Evolutionary conservation across 2,888 invertebrate species (phyloP), one percentile per base, ranked within the genome.

Genomic region (Cheilosia impressa): DNA sequence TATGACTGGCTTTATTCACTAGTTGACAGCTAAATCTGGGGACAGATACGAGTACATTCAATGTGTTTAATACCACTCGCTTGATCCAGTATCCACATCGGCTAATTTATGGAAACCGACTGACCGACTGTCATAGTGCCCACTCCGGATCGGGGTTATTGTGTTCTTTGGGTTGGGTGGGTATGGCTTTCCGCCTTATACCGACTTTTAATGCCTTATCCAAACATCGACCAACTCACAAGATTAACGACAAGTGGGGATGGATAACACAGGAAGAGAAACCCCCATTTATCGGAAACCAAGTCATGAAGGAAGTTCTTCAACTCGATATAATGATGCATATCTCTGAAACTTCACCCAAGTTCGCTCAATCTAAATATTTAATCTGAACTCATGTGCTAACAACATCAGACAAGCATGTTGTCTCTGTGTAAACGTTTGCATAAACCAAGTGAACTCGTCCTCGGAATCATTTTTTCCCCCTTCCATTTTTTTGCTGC

Each of bases 281-380:
- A 19, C 13, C 13, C 45, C 5, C 22, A 38, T 22, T 38, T 66
- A 53, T 52, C 65, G 43, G 52, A 41, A 22, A 27, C 41, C 19
- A 22, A 27, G 41, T 9, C 24, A 24, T 24, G 24, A 27, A n/a
- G 41, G 43, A 43, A 68, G 15, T 43, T 68, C 31, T 53, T 7
- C 41, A 15, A 34, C 47, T 58, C n/a, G n/a, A 53, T 53, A 38
- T 24, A 34, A 15, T 31, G 45, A 45, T 43, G 41, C 34, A 38
- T 19, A 19, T 45, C 57, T 57, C 10, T 50, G 38, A 7, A 78
- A 66, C 65, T 71, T 58, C 43, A 62, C 50, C 31, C 13, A 77
- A 78, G 66, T 78, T 62, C 60, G 31, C 34, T 50, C 66, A 66
- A 66, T 72, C 66, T 83, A 55, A 83, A 78, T 83, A 83, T 78